These are phyloP conservation scores for Lycophotia porphyrea DNA, from an alignment of 2,888 invertebrate species.

Conservation along the genomic window DNA sequence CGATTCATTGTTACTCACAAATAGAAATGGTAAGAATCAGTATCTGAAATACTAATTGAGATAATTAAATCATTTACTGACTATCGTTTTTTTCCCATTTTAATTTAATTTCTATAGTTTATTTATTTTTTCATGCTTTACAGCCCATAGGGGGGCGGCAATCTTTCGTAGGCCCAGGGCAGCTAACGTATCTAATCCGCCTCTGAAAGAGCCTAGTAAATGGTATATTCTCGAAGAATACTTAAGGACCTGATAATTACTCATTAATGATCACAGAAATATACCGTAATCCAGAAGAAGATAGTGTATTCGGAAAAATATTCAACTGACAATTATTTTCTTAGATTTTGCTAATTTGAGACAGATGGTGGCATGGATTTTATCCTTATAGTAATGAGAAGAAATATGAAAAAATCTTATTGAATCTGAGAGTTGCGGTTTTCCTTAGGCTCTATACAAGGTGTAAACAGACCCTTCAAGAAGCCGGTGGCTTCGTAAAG, in stretches of 20 bases:
- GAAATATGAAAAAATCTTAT: not conserved
- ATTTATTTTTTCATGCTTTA: too few species aligned
- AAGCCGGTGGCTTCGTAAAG: too few species aligned
- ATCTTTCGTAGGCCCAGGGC: too few species aligned
- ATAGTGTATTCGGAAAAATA: not conserved
- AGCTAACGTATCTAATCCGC: too few species aligned
- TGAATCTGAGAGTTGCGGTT: conserved; percentile 5
- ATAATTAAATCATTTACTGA: too few species aligned
- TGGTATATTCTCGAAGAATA: not conserved
- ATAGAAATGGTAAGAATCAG: too few species aligned
- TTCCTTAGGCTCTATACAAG: conserved; percentile 28
- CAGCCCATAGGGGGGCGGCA: too few species aligned
- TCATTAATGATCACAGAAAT: not conserved
- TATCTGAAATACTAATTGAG: too few species aligned
- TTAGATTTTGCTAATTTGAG: not conserved
- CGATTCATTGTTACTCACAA: too few species aligned
- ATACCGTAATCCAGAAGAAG: not conserved
- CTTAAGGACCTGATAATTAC: not conserved
- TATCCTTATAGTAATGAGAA: not conserved
- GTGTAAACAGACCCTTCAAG: too few species aligned
- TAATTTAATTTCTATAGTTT: too few species aligned
- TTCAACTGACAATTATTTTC: not conserved
- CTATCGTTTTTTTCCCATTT: too few species aligned
- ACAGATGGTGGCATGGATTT: not conserved
- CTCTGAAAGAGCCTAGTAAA: not conserved